phyloP scores from a whole-genome alignment of 2,797 vertebrate species.

The Myiotriccus ornatus region DNA sequence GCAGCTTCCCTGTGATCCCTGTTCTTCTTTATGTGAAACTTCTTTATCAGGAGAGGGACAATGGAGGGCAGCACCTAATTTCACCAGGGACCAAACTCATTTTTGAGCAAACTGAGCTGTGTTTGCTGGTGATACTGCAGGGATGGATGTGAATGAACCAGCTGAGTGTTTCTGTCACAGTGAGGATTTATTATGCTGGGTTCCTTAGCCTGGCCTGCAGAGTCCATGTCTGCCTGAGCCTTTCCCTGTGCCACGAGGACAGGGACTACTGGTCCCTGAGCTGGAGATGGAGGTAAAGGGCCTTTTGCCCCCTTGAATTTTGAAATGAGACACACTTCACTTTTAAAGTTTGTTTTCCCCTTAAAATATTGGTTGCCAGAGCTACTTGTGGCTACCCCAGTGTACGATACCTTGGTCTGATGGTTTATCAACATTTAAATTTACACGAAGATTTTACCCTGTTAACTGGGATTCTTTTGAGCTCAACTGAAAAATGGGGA shows the following conservation, averaged over 20 bases:
- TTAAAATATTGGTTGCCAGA: neutral
- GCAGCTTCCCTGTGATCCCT: neutral
- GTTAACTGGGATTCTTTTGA: neutral
- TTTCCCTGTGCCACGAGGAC: rapidly evolving
- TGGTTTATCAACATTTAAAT: neutral
- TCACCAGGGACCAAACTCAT: neutral
- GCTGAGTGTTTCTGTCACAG: neutral
- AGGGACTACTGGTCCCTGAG: neutral
- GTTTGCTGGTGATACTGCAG: neutral
- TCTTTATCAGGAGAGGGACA: neutral
- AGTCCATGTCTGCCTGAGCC: neutral
- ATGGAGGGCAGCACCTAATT: neutral
- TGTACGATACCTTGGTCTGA: rapidly evolving
- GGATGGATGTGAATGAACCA: neutral
- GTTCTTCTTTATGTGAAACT: neutral
- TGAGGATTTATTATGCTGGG: neutral
- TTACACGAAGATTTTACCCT: neutral
- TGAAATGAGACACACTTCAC: neutral
- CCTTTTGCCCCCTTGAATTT: neutral
- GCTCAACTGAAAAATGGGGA: neutral
- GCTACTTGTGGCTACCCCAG: neutral
- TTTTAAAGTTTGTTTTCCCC: rapidly evolving
- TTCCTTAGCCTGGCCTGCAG: neutral
- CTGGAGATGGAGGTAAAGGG: neutral
- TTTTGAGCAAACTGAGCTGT: neutral